phyloP scores from a whole-genome alignment of 2,888 invertebrate species.

The Chirona hameri region DNA sequence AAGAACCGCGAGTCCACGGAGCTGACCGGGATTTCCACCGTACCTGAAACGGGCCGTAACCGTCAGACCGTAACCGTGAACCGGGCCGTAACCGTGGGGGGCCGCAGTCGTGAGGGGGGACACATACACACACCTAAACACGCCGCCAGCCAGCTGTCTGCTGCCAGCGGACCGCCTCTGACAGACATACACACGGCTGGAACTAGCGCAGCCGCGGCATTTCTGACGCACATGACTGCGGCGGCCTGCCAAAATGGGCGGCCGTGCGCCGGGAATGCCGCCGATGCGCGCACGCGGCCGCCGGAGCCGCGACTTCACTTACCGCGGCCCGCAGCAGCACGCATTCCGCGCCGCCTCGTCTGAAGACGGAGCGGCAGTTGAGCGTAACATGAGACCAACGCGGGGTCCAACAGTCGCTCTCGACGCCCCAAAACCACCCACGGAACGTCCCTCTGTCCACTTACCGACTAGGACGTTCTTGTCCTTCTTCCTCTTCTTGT shows the following conservation, averaged over 20 bases:
- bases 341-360: background rate
- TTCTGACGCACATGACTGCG: background rate
- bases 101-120: no score
- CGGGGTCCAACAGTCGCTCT: no score
- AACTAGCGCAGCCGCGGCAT: background rate
- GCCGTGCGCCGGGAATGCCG: background rate
- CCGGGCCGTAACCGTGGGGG: no score
- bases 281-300: background rate
- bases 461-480: slow-evolving; percentile 77
- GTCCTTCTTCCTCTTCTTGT: slow-evolving; percentile 78
- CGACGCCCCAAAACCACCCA: no score
- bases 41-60: slow-evolving; percentile 30
- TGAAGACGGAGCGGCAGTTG: background rate
- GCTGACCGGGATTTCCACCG: slow-evolving; percentile 37
- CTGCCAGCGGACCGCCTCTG: background rate
- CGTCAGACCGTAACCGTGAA: no score
- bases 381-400: no score
- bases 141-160: no score
- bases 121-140: no score
- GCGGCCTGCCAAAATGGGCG: background rate
- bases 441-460: no score
- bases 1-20: slow-evolving; percentile 78
- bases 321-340: background rate
- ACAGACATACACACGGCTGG: background rate
- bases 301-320: background rate